Evolutionary conservation across 2,113 vertebrate species (phyloP).

Genomic region (Calypte anna): DNA sequence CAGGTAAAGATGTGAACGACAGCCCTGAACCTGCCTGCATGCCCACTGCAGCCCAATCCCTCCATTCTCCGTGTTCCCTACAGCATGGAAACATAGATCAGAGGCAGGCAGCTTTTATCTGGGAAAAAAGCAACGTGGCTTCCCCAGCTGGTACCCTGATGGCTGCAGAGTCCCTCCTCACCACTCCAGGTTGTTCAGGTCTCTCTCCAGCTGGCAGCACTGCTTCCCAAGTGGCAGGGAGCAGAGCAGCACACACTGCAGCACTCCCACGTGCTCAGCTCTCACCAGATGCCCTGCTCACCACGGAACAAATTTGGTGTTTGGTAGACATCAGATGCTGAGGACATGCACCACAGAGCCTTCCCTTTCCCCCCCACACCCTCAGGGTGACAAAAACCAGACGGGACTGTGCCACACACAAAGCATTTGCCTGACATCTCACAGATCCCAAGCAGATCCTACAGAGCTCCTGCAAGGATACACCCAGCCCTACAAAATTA

Average conservation of each 20-base stretch:
- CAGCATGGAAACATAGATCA: background rate
- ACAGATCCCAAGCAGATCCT: background rate
- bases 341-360: accelerated
- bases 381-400: background rate
- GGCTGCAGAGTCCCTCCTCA: background rate
- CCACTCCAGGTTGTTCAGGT: background rate
- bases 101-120: background rate
- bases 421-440: background rate
- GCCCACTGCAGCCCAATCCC: accelerated
- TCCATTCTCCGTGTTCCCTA: background rate
- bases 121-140: background rate
- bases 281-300: background rate
- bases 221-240: accelerated
- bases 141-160: accelerated
- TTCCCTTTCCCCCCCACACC: background rate
- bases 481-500: background rate
- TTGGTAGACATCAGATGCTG: background rate
- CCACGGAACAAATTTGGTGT: accelerated
- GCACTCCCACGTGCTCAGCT: accelerated
- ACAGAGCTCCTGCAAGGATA: background rate
- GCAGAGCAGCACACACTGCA: background rate
- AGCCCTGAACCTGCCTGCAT: background rate
- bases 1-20: accelerated
- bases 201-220: accelerated
- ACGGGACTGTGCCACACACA: accelerated